These are phyloP conservation scores for Peromyscus aztecus DNA, from an alignment of 2,797 vertebrate species.

Conservation along the genomic window DNA sequence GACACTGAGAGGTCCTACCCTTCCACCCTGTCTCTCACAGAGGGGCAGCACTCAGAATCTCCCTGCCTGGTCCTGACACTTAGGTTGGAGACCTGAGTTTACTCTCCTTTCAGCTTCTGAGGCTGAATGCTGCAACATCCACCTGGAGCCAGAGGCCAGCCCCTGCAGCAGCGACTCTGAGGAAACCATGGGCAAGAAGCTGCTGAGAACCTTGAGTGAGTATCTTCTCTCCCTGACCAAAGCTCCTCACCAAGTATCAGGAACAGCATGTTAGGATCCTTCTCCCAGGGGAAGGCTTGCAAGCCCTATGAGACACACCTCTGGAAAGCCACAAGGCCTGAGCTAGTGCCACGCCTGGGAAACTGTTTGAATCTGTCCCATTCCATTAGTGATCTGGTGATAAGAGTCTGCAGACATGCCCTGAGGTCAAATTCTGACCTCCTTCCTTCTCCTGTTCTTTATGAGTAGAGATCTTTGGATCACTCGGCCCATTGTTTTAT, in stretches of 20 bases:
- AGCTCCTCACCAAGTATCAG: background rate
- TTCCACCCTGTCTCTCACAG: background rate
- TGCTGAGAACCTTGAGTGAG: slow-evolving; percentile 96
- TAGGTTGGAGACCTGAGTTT: background rate
- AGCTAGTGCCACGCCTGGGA: background rate
- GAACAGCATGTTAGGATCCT: background rate
- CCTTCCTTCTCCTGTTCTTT: background rate
- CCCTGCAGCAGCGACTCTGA: slow-evolving; percentile 92
- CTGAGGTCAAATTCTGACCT: background rate
- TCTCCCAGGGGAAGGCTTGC: background rate
- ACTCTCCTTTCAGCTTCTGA: slow-evolving; percentile 81
- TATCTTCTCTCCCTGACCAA: slow-evolving; percentile 65
- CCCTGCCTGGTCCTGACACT: background rate
- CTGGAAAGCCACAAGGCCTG: background rate
- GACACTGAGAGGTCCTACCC: background rate
- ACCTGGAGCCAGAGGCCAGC: slow-evolving; percentile 89
- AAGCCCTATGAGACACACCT: background rate
- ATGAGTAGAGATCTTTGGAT: background rate
- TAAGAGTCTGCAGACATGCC: background rate
- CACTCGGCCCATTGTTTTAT: background rate
- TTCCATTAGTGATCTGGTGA: background rate
- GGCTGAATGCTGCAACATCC: slow-evolving; percentile 87
- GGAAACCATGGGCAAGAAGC: slow-evolving; percentile 93
- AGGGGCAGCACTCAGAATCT: background rate
- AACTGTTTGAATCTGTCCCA: background rate